Evolutionary conservation across 2,888 invertebrate species (phyloP), one percentile per base, ranked within the genome.

Genomic region (Argynnis bischoffii): DNA sequence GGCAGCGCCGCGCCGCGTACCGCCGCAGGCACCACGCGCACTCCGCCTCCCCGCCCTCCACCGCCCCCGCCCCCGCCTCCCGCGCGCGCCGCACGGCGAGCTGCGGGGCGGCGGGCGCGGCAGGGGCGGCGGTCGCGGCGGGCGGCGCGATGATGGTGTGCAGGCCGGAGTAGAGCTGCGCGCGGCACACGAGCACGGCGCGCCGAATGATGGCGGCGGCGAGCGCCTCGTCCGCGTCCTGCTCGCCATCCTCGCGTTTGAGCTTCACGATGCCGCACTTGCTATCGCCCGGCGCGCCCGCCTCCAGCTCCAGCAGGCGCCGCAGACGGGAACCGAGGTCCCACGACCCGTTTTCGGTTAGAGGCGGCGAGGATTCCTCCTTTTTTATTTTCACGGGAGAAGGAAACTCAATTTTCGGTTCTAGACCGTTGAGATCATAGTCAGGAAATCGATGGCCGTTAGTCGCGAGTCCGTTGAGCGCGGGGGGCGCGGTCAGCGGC

Each of bases 111-210:
- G 65, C 67, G 72, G 66, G 71, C 51, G 67, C 68, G 57, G 67
- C n/a, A n/a, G n/a, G n/a, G n/a, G n/a, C n/a, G n/a, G 74, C 78
- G 78, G 69, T 81, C 78, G 77, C 78, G 75, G 46, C 88, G 67
- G 72, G 86, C 74, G 82, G 92, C 79, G 92, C 92, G 67, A 94
- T 90, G 80, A 94, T 94, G 74, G 93, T 94, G 85, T 94, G 94
- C 81, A 95, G 85, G 48, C 94, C 94, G 41, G 94, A 92, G 89
- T 94, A 94, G 69, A 91, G 88, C 79, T 84, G 82, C 53, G 84
- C 88, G 82, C 90, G 90, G 78, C 90, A 91, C 81, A 89, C 79
- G 72, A 90, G 82, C 82, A 90, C 84, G 71, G 91, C 92, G 80
- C 91, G 92, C 76, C 88, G 88, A 78, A 90, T 83, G 82, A 88